Conservation (phyloP, 92 coral and sea anemone genomes). For the Epizoanthus ramosus region DNA sequence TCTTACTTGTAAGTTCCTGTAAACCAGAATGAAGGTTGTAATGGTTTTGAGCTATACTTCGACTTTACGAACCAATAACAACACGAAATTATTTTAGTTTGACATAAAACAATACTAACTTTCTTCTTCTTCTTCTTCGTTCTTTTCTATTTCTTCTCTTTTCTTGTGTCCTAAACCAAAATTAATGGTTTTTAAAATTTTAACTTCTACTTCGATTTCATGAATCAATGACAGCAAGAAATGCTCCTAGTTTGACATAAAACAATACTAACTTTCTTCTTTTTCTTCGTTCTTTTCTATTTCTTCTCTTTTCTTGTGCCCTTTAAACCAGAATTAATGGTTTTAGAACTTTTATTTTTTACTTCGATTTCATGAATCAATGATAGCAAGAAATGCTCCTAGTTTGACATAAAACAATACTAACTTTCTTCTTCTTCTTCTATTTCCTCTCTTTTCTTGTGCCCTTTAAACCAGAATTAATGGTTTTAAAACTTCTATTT, state of each 20-base stretch:
- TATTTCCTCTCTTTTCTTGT: too few species aligned
- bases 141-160: constrained; percentile 19
- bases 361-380: too few species aligned
- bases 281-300: too few species aligned
- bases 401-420: background rate
- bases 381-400: too few species aligned
- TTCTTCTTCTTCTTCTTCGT: constrained; percentile 22
- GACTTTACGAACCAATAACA: too few species aligned
- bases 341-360: background rate
- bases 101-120: background rate
- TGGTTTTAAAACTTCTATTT: background rate
- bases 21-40: too few species aligned
- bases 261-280: constrained; percentile 37
- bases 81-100: background rate
- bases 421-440: constrained; percentile 13
- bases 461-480: background rate
- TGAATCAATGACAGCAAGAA: too few species aligned
- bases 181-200: background rate
- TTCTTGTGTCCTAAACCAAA: background rate
- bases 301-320: too few species aligned
- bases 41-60: too few species aligned
- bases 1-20: too few species aligned
- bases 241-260: too few species aligned
- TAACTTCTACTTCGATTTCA: too few species aligned
- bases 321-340: background rate